Base-by-base conservation (phyloP, 1,140 invertebrate genomes). In the Samia ricini region DNA sequence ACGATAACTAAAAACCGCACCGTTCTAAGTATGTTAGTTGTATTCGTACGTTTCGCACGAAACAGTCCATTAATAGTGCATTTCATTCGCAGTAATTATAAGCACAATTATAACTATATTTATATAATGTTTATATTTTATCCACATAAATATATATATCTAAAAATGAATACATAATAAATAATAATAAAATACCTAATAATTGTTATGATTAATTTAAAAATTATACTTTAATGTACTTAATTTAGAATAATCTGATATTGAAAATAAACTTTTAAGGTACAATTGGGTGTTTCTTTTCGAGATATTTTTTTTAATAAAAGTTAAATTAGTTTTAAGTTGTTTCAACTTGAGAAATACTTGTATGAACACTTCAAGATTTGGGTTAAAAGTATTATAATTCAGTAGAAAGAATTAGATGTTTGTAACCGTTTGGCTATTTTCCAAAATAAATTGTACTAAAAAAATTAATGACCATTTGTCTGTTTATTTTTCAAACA, bases 221-320 rank as follows among this genome's bases (percentile, higher is more conserved):
- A 83, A 42, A 84, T 79, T 81, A 85, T 82, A 86, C 77, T 79
- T 64, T 79, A 83, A 79, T 79, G 81, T 88, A 89, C 83, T 89
- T 84, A 88, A 88, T 82, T 78, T 84, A 87, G 79, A 81, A 77
- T 87, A 82, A 77, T 80, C 60, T 86, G 86, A 86, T 85, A 79
- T 77, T 81, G 73, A 85, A 86, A 85, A 85, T 86, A 85, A 87
- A 85, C 81, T 86, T 83, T 76, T 86, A 87, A 89, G 84, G 83
- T 81, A 85, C 64, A 75, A 63, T 33, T 61, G 18, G 76, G 75
- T 54, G 58, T 68, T 58, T 72, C 69, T 72, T 68, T 71, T 58
- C 59, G 20, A 60, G 21, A 19, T 48, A 49, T 67, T 51, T 29
- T 22, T 54, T 56, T 15, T 12, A 52, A n/a, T n/a, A n/a, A n/a